These are phyloP conservation scores for Murina feae DNA, from an alignment of 2,113 vertebrate species.

Conservation along the genomic window DNA sequence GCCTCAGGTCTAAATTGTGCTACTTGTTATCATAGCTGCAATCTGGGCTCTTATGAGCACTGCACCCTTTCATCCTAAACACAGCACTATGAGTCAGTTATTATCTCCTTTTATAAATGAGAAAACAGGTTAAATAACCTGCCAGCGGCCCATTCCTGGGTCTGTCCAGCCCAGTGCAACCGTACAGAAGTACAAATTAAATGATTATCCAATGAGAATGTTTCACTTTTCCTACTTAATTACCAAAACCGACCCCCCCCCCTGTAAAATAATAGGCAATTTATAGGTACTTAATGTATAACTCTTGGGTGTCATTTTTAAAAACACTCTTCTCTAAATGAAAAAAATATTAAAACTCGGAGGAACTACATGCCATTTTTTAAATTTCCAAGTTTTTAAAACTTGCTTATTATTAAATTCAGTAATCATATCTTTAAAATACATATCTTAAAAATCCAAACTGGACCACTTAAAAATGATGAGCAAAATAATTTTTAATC, in stretches of 20 bases:
- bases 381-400: not conserved
- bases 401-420: not conserved
- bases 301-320: not conserved
- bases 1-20: not conserved
- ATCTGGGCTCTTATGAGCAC: not conserved
- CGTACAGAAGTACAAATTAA: not conserved
- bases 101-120: slow-evolving; percentile 23
- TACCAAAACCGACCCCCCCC: not conserved
- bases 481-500: not conserved
- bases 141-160: rapidly evolving
- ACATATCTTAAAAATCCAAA: not conserved
- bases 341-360: not conserved
- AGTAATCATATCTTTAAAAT: not conserved
- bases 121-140: not conserved
- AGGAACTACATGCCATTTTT: not conserved
- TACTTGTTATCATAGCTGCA: not conserved
- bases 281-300: not conserved
- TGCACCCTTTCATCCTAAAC: slow-evolving; percentile 8
- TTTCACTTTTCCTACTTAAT: not conserved
- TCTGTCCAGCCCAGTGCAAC: not conserved
- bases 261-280: not conserved
- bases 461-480: not conserved
- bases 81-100: not conserved
- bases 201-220: not conserved
- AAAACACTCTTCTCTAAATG: not conserved